phyloP scores from a whole-genome alignment of 2,797 vertebrate genomes.

The Xiphorhynchus erythropygius region DNA sequence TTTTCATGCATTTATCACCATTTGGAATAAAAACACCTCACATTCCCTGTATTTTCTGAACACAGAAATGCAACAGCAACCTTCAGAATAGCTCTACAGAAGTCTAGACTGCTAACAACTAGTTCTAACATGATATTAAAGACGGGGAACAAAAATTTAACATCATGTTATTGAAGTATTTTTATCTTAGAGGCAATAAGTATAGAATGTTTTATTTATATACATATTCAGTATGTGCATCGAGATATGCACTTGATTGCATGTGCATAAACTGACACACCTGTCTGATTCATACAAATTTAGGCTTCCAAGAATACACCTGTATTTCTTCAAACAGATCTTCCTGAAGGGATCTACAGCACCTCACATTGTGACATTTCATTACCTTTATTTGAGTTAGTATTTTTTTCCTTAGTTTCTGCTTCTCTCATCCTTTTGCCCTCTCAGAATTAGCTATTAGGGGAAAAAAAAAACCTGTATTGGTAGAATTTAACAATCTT shows the following conservation, averaged over 20 bases:
- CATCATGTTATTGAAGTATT: not conserved
- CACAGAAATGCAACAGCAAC: not conserved
- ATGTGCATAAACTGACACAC: not conserved
- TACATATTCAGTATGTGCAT: not conserved
- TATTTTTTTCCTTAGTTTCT: not conserved
- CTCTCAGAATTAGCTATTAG: not conserved
- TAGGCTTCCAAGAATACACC: constrained; percentile 1
- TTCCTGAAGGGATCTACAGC: constrained; percentile 6
- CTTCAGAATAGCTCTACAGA: not conserved
- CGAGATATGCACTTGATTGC: not conserved
- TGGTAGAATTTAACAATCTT: not conserved
- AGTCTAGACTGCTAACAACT: not conserved
- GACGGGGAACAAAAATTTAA: not conserved
- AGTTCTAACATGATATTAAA: not conserved
- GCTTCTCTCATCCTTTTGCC: not conserved
- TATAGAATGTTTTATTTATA: not conserved
- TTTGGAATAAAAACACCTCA: not conserved
- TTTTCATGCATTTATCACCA: not conserved
- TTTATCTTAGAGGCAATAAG: not conserved
- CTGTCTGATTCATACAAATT: not conserved
- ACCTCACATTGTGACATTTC: not conserved
- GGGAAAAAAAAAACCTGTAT: not conserved
- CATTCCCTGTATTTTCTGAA: not conserved
- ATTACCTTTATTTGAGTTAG: not conserved
- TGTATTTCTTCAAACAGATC: constrained; percentile 3